Base-by-base conservation (phyloP, 2,888 invertebrate genomes). In the Leptogaster cylindrica region DNA sequence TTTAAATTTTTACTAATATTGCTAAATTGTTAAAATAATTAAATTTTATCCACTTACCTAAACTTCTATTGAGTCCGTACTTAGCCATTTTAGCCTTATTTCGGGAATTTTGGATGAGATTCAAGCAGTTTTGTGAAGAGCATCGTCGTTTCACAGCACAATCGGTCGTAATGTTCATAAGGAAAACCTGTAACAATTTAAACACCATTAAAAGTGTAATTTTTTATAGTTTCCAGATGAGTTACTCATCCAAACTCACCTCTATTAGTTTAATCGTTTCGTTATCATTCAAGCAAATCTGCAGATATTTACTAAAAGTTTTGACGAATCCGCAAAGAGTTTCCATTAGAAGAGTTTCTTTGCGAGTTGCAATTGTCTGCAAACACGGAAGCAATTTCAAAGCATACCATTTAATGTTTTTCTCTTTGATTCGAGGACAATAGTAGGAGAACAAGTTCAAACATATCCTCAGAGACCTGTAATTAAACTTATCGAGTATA, bases 101-200 rank as follows among this genome's bases (percentile, higher is more conserved):
- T 64, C 91, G 84, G 70, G 89, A 89, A 81, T 93, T 87, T 69
- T 89, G 84, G 80, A 94, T 93, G 65, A 95, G 85, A 68, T 88
- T 86, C 36, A 93, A 87, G 67, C 95, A 87, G 79, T 92, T 92
- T 61, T 86, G 87, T 0, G 94, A 89, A 27, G 93, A 89, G 20
- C 92, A 90, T 71, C 97, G 86, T 68, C 95, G 84, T 69, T 93
- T 88, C 2, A 89, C 89, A 3, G 94, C 88, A 71, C 90, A 89
- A 10, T 80, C 80, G 1, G 76, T 75, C 67, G 75, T 76, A 65
- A 80, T 78, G 72, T 79, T 78, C 71, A 79, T 87, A 48, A 81
- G 74, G 70, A 81, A 80, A 69, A 75, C 76, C 81, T 81, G 70
- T 25, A 8, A 50, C 12, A 27, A 18, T 50, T n/a, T n/a, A n/a